Percentiles rank a stretch among this genome's conserved stretches.
phyloP scores from a whole-genome alignment of 2,888 invertebrate genomes.

The Geophilus truncorum region DNA sequence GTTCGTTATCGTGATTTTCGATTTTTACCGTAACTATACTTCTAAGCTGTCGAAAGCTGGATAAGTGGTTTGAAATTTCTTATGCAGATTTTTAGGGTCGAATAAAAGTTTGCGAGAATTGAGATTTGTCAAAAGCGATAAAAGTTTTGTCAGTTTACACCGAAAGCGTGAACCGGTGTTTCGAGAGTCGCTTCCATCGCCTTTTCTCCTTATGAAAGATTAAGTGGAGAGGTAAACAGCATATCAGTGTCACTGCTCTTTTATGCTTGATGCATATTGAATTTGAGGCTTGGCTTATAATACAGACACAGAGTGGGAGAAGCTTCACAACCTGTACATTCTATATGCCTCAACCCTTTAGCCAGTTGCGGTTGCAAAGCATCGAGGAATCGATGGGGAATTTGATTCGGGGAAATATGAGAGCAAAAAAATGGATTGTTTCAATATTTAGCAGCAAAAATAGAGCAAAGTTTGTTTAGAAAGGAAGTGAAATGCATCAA shows the following conservation, averaged over 20 bases:
- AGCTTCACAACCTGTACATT: neutral
- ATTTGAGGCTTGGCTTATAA: neutral
- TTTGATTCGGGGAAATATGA: neutral
- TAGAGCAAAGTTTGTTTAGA: neutral
- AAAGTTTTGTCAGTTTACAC: neutral
- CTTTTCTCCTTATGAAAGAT: neutral
- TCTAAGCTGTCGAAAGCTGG: too few species aligned
- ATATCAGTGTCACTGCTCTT: slow-evolving; percentile 18
- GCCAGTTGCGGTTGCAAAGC: neutral
- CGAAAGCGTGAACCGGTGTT: neutral
- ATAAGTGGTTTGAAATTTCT: neutral
- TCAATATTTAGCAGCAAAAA: neutral
- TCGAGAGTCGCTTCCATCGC: neutral
- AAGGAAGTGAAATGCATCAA: neutral
- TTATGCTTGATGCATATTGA: neutral
- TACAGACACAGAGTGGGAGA: neutral
- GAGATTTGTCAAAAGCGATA: neutral
- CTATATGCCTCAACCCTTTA: neutral
- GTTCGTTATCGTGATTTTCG: too few species aligned
- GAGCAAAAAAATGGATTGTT: neutral
- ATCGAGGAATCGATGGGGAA: neutral
- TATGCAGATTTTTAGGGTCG: too few species aligned
- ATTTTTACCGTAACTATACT: too few species aligned
- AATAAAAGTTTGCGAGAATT: neutral
- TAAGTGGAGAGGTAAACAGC: neutral